Conservation (phyloP, 2,113 vertebrate genomes). For the Theristicus caerulescens region DNA sequence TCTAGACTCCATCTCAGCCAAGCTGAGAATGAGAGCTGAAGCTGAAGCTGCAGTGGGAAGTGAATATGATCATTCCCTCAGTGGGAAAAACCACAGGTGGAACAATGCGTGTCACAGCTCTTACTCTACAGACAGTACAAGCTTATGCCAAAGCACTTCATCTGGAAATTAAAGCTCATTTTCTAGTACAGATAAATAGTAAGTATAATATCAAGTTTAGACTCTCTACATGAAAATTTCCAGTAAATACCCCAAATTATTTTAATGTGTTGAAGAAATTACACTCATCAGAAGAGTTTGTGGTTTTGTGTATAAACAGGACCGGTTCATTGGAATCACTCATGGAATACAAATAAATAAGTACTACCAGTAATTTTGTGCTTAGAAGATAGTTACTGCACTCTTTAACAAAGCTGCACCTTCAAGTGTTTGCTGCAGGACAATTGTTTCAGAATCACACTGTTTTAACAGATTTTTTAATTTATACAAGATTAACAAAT, state of each 20-base stretch:
- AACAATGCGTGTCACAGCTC: background rate
- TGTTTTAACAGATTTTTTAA: background rate
- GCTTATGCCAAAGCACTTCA: background rate
- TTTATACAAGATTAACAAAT: background rate
- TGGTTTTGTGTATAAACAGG: background rate
- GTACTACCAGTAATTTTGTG: background rate
- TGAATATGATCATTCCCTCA: background rate
- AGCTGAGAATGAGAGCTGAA: background rate
- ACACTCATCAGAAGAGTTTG: background rate
- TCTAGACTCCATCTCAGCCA: background rate
- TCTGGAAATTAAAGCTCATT: background rate
- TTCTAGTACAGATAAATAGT: background rate
- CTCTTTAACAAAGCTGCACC: background rate
- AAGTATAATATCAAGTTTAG: background rate
- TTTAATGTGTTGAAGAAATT: background rate
- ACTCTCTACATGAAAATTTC: background rate
- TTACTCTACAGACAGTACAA: background rate
- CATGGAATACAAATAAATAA: background rate
- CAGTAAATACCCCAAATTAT: background rate
- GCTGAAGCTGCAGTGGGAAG: background rate
- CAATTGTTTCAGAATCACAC: background rate
- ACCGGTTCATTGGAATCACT: background rate
- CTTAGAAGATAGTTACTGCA: background rate
- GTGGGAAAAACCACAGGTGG: background rate
- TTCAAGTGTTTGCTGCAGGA: background rate